These are phyloP conservation scores for Acanthosoma haemorrhoidale DNA, from an alignment of 2,888 invertebrate genomes.

Conservation along the genomic window DNA sequence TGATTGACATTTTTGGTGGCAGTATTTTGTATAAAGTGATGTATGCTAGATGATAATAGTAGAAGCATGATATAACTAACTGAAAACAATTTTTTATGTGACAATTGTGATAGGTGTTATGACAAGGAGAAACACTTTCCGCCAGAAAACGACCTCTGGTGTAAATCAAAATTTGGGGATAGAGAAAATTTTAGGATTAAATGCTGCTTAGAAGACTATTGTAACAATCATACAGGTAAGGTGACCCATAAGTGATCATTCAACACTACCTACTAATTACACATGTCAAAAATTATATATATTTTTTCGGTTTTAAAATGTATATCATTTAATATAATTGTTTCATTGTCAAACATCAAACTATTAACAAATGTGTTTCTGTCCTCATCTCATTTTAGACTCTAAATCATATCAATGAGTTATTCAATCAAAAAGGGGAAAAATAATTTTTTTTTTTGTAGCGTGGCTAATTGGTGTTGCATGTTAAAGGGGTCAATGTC, in stretches of 20 bases:
- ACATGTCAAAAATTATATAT: neutral
- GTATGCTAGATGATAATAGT: neutral
- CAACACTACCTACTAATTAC: neutral
- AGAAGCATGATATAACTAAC: slow-evolving; percentile 27
- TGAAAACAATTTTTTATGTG: slow-evolving; percentile 2
- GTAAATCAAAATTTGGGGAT: slow-evolving; percentile 7
- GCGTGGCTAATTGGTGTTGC: neutral
- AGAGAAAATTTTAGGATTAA: slow-evolving; percentile 16
- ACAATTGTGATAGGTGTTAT: slow-evolving; percentile 31
- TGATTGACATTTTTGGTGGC: neutral
- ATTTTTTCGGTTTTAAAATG: neutral
- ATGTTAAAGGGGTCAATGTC: neutral
- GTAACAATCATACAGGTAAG: slow-evolving; percentile 22
- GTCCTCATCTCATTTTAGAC: neutral
- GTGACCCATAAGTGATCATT: neutral
- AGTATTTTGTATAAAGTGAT: slow-evolving; percentile 1
- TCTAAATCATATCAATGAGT: neutral
- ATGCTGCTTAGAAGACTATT: slow-evolving; percentile 31
- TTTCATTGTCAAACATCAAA: neutral
- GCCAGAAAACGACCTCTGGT: slow-evolving; percentile 30
- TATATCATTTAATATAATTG: neutral
- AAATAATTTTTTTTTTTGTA: neutral
- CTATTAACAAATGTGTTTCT: neutral
- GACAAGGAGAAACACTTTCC: slow-evolving; percentile 36
- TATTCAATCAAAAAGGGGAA: neutral